Percentiles rank a stretch among this genome's conserved stretches.
Conservation (phyloP, 2,797 vertebrate species). For the Molossus molossus region DNA sequence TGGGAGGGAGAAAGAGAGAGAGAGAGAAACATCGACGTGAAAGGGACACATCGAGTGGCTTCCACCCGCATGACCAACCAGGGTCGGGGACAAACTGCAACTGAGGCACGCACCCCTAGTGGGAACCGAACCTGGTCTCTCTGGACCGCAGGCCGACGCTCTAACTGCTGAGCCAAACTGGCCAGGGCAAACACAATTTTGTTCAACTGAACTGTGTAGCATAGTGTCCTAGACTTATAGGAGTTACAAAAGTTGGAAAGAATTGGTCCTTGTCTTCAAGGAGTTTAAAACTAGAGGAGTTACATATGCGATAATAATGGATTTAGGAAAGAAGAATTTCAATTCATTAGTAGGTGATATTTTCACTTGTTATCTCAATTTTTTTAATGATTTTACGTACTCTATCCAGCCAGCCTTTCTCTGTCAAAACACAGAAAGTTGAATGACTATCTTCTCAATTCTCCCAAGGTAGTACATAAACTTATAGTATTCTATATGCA, state of each 20-base stretch:
- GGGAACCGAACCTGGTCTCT: no score
- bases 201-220: constrained; percentile 33
- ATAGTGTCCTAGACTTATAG: constrained; percentile 14
- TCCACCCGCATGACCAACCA: no score
- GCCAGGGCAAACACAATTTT: background rate
- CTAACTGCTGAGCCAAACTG: no score
- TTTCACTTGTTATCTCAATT: constrained; percentile 35
- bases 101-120: no score
- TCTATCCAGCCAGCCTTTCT: constrained; percentile 2
- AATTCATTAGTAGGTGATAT: background rate
- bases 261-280: constrained; percentile 29
- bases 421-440: constrained; percentile 56
- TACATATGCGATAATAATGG: constrained; percentile 39
- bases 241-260: constrained; percentile 31
- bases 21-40: no score
- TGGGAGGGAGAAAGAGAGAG: no score
- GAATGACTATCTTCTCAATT: constrained; percentile 24
- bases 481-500: background rate
- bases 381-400: constrained; percentile 6
- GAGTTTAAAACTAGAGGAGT: constrained; percentile 55
- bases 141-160: no score
- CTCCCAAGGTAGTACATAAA: background rate
- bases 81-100: no score
- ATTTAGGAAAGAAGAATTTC: constrained; percentile 40
- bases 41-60: no score